These are phyloP conservation scores for Trissoscelio sp. DNA, from an alignment of 2,888 invertebrate genomes.

Conservation along the genomic window DNA sequence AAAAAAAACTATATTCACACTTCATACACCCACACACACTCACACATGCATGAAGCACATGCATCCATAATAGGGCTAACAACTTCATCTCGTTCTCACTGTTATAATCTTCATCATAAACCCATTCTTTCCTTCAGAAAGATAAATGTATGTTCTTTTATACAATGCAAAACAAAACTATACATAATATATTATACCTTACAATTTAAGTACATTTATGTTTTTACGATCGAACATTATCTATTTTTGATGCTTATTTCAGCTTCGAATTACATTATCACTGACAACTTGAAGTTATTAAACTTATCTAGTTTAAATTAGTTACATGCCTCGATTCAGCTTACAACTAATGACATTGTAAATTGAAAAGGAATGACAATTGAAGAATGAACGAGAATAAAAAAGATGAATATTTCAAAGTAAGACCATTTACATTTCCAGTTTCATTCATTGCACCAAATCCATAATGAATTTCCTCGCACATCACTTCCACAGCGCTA, in stretches of 20 bases:
- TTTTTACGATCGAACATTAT: constrained; percentile 58
- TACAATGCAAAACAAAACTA: constrained; percentile 61
- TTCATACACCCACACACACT: no score
- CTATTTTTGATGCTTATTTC: constrained; percentile 33
- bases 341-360: constrained; percentile 10
- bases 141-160: constrained; percentile 35
- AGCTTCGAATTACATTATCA: constrained; percentile 50
- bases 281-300: constrained; percentile 46
- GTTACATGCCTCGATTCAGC: no score
- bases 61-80: constrained; percentile 25
- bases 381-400: not conserved
- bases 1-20: constrained; percentile 46
- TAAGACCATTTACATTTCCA: not conserved
- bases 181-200: constrained; percentile 62
- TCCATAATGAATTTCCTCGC: not conserved
- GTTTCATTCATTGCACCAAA: constrained; percentile 10
- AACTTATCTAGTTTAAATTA: constrained; percentile 17
- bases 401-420: no score
- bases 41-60: not conserved
- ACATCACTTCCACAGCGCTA: not conserved
- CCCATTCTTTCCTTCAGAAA: constrained; percentile 11
- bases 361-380: not conserved
- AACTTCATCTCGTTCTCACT: constrained; percentile 24
- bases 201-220: constrained; percentile 64
- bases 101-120: constrained; percentile 4